Evolutionary conservation across 2,797 vertebrate genomes (phyloP).

Genomic region (Rhynchotus rufescens): DNA sequence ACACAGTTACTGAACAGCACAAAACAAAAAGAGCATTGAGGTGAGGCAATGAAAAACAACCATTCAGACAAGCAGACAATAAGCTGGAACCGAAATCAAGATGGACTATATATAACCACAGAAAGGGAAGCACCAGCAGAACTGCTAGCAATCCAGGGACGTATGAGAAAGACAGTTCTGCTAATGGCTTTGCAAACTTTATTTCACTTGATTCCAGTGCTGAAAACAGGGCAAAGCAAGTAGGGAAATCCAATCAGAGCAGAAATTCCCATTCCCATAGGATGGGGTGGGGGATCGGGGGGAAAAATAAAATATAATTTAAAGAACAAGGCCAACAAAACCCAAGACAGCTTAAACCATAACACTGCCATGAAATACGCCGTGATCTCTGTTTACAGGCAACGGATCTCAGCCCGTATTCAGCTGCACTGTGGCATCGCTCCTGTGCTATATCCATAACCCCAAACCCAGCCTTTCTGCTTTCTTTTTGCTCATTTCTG

Average conservation of each 20-base stretch:
- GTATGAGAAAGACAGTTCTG: neutral
- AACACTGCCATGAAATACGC: neutral
- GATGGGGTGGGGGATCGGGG: neutral
- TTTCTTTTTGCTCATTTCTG: neutral
- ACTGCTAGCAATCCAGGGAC: neutral
- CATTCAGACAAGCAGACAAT: neutral
- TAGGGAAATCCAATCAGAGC: neutral
- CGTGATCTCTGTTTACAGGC: neutral
- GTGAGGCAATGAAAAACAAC: neutral
- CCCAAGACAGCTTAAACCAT: neutral
- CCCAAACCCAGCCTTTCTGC: neutral
- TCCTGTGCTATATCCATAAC: rapidly evolving
- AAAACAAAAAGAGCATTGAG: neutral
- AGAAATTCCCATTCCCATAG: neutral
- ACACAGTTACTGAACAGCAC: neutral
- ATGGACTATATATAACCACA: neutral
- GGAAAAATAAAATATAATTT: neutral
- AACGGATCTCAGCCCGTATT: neutral
- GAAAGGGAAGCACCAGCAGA: neutral
- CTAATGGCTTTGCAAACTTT: neutral
- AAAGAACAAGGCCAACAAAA: neutral
- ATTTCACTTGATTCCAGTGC: neutral
- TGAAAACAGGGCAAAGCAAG: neutral
- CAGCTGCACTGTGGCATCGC: neutral
- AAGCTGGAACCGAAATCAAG: neutral